Base-by-base conservation (phyloP, 2,113 vertebrate genomes). In the Callorhinus ursinus region DNA sequence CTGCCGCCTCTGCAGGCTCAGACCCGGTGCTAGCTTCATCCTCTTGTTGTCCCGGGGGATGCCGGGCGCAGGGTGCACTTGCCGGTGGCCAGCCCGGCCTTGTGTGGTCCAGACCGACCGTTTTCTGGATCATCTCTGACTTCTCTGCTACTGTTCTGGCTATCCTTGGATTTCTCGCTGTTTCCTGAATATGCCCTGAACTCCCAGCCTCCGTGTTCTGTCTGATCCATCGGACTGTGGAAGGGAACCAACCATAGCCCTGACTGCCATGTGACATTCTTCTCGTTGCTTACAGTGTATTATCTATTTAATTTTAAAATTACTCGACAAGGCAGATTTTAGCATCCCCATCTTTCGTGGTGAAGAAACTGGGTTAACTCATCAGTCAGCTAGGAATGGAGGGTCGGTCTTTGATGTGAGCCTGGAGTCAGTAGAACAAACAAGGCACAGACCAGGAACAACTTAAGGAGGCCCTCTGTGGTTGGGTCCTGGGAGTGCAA, bases 1-100 rank as follows among this genome's bases (percentile, higher is more conserved):
- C 61, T 39, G 0, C 46, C n/a, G 3, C 31, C 12, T 22, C 69
- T 1, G 4, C 46, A 9, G 84, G 21, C 51, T 4, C 14, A 2
- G 3, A 0, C 39, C 49, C 0, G 2, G 2, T 0, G 0, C 11
- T 2, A 8, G 65, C 36, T 16, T 3, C 0, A 5, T 36, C 2
- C 1, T 3, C 57, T 26, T n/a, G 4, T 33, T 5, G 7, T 36
- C 19, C 55, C 77, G 61, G 18, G 4, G 19, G 14, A 22, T 9
- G 24, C 65, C 22, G 0, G 10, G 18, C 2, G 0, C 39, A 16
- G 7, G 39, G 15, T 1, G 15, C 53, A 1, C 22, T 9, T 10
- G 33, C 14, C 5, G 36, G 13, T 42, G 28, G 22, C 69, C 12
- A 51, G 55, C 7, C 7, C 31, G 14, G 28, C 12, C 18, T 28